Evolutionary conservation across 1,140 invertebrate species (phyloP).

Genomic region (Trachelipus rathkii): DNA sequence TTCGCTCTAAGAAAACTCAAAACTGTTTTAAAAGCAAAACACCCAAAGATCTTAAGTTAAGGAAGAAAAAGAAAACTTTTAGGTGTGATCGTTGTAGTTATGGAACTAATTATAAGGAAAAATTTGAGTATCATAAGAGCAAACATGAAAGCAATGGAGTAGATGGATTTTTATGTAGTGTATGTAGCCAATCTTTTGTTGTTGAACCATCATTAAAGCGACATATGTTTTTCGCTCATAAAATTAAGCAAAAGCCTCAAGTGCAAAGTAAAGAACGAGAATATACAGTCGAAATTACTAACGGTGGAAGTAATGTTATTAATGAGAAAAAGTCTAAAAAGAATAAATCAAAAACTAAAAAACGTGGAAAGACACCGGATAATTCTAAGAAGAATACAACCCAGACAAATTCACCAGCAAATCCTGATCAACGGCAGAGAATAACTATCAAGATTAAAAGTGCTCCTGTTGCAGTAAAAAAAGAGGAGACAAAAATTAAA

Average conservation of each 20-base stretch:
- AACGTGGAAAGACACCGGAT: too few species aligned
- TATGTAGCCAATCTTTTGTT: constrained; percentile 43
- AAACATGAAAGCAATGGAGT: constrained; percentile 29
- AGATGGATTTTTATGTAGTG: constrained; percentile 40
- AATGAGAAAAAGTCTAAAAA: not conserved
- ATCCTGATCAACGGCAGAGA: not conserved
- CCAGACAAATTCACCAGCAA: not conserved
- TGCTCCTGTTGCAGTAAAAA: not conserved
- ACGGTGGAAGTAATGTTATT: not conserved
- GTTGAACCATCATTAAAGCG: constrained; percentile 40
- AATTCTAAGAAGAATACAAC: not conserved
- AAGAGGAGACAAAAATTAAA: constrained; percentile 14
- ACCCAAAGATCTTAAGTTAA: constrained; percentile 17
- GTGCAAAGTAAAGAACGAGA: constrained; percentile 25
- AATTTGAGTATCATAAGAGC: constrained; percentile 32
- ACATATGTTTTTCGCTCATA: constrained; percentile 45
- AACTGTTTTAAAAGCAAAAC: constrained; percentile 13
- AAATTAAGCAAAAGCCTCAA: constrained; percentile 31
- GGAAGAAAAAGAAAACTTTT: constrained; percentile 41
- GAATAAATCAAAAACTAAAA: not conserved
- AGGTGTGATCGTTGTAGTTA: constrained; percentile 33
- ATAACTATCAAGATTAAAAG: not conserved
- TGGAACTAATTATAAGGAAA: constrained; percentile 41
- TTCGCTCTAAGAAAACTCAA: constrained; percentile 17
- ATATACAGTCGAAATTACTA: not conserved